Base-by-base conservation (phyloP, 2,888 invertebrate species). In the Chromoteleia sp. region DNA sequence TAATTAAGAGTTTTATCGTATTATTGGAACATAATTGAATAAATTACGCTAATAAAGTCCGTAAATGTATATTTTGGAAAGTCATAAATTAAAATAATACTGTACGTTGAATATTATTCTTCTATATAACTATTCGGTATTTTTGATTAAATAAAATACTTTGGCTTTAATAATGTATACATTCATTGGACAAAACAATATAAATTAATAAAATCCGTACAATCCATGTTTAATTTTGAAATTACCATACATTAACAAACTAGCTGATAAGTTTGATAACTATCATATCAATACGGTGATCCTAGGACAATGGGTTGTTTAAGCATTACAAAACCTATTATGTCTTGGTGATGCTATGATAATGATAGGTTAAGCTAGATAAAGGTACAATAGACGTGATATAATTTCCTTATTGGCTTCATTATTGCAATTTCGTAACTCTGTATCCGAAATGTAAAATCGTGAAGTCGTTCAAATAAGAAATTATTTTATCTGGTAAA, bases 271-370 rank as follows among this genome's bases (percentile, higher is more conserved):
- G 52, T 61, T 61, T 73, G 73, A 73, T 73, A 61, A 73, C 73
- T 61, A 73, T 73, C 73, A 73, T 73, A 73, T 73, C 73, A 73
- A 73, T 73, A 61, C 52, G 52, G 61, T 73, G 61, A 61, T 73
- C 61, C 73, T 41, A 5, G 73, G 33, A 73, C 73, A 73, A 73
- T 73, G 43, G 73, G 61, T 61, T 73, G 61, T 73, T 73, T 73
- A 61, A 73, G 73, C 73, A 52, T 71, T 71, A 52, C 71, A 71
- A 71, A 71, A 71, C 71, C 71, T 71, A 71, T 71, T 71, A 71
- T 71, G 33, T 58, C 15, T 58, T 70, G 29, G 17, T 65, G 43
- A 56, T 68, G 54, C 43, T 56, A 56, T 43, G 68, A 68, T 68
- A 68, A 68, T 68, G 54, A 68, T 68, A 45, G 68, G 54, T 68